These are phyloP conservation scores for Drosophila kanekoi DNA, from an alignment of 2,888 invertebrate species.

Conservation along the genomic window DNA sequence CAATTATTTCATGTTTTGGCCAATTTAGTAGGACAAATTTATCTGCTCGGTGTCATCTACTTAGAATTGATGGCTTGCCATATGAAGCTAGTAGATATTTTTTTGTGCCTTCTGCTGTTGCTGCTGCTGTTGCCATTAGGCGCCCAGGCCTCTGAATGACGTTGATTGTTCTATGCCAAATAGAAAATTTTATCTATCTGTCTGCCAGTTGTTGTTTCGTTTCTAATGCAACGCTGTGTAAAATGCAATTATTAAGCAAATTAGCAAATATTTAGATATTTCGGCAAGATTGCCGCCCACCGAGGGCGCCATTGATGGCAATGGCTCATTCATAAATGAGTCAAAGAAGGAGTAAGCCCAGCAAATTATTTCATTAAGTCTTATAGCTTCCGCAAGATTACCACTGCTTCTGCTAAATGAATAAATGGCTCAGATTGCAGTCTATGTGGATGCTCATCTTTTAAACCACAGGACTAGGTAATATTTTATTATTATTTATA, in stretches of 20 bases:
- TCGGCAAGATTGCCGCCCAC: slow-evolving; percentile 63
- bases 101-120: slow-evolving; percentile 19
- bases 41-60: slow-evolving; percentile 85
- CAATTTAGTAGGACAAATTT: slow-evolving; percentile 86
- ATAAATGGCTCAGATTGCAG: slow-evolving; percentile 24
- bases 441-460: neutral
- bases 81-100: slow-evolving; percentile 54
- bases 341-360: slow-evolving; percentile 19
- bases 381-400: slow-evolving; percentile 69
- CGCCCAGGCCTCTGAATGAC: slow-evolving; percentile 65
- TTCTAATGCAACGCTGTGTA: slow-evolving; percentile 54
- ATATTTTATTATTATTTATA: no score
- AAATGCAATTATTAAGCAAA: slow-evolving; percentile 78
- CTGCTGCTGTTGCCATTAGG: slow-evolving; percentile 61
- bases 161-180: slow-evolving; percentile 76
- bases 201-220: slow-evolving; percentile 53
- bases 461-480: neutral
- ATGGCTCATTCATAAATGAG: slow-evolving; percentile 62
- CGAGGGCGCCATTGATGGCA: slow-evolving; percentile 64
- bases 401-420: slow-evolving; percentile 19
- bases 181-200: slow-evolving; percentile 64
- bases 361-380: slow-evolving; percentile 57
- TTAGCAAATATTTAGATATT: slow-evolving; percentile 75
- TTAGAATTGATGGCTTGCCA: slow-evolving; percentile 84
- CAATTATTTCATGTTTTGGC: slow-evolving; percentile 86